Conservation (phyloP, 1,140 invertebrate species). For the Bombus picipes region DNA sequence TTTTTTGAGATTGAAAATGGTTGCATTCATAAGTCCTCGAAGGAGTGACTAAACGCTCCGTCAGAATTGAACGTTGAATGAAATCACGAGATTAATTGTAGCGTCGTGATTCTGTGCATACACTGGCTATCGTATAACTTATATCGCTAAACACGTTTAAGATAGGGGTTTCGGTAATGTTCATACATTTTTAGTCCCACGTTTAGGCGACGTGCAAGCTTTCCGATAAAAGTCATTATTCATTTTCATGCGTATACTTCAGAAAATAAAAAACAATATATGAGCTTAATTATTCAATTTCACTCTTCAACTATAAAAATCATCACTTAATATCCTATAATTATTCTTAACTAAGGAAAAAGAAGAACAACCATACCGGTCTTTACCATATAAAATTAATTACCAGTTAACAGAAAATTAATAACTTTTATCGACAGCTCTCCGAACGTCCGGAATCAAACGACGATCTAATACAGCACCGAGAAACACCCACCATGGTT, state of each 20-base stretch:
- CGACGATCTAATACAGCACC: conserved; percentile 32
- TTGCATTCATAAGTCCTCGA: conserved; percentile 25
- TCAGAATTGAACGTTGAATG: neutral
- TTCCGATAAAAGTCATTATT: conserved; percentile 38
- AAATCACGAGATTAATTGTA: conserved; percentile 18
- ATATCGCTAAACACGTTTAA: conserved; percentile 35
- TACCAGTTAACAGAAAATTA: too few relatives aligned
- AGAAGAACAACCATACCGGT: too few relatives aligned
- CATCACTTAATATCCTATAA: too few relatives aligned
- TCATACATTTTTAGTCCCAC: conserved; percentile 51
- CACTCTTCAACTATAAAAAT: too few relatives aligned
- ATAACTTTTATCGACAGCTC: conserved; percentile 21
- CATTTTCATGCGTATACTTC: too few relatives aligned
- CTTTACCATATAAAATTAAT: too few relatives aligned
- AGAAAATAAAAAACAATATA: neutral
- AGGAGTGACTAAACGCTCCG: neutral
- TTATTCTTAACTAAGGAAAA: too few relatives aligned
- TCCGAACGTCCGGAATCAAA: conserved; percentile 28
- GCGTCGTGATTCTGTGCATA: neutral
- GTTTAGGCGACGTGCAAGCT: conserved; percentile 34
- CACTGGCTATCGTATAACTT: conserved; percentile 43
- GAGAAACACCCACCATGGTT: conserved; percentile 6
- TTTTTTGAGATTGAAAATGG: neutral
- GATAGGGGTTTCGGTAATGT: conserved; percentile 31
- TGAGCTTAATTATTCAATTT: too few relatives aligned